phyloP scores from a whole-genome alignment of 2,888 invertebrate species.

The Athalia rosae region DNA sequence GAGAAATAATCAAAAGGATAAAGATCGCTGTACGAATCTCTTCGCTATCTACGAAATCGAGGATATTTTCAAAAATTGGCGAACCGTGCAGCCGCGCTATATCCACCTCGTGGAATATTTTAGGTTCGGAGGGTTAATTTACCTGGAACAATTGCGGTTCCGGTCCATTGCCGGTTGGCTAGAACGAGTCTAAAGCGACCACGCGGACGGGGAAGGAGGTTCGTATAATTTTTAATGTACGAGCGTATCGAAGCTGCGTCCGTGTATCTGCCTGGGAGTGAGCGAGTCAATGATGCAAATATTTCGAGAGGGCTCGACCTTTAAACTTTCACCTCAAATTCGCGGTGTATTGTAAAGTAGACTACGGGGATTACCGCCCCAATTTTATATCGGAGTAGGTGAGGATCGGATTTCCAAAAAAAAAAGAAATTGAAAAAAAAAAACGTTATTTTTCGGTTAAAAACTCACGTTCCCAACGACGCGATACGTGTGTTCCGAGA shows the following conservation, averaged over 20 bases:
- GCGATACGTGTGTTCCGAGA: too few species aligned
- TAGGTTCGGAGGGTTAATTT: constrained; percentile 14
- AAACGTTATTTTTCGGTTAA: too few species aligned
- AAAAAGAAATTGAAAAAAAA: too few species aligned
- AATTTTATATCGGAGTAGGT: too few species aligned
- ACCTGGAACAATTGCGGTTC: constrained; percentile 21
- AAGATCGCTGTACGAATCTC: neutral
- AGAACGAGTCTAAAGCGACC: too few species aligned
- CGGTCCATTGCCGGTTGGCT: constrained; percentile 5
- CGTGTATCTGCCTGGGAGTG: too few species aligned
- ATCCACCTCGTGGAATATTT: neutral
- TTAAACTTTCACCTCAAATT: constrained; percentile 3
- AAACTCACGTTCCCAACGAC: too few species aligned
- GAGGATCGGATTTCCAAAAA: too few species aligned
- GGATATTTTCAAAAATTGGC: neutral
- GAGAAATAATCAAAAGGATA: neutral
- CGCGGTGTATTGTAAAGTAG: neutral
- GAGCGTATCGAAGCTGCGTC: too few species aligned
- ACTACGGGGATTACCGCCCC: neutral
- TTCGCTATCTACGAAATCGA: neutral
- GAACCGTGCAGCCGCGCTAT: neutral
- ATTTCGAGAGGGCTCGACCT: constrained; percentile 4
- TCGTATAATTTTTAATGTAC: too few species aligned
- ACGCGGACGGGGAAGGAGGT: too few species aligned
- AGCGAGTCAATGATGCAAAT: too few species aligned